Evolutionary conservation across 2,797 vertebrate genomes (phyloP).

Genomic region (Smutsia gigantea): DNA sequence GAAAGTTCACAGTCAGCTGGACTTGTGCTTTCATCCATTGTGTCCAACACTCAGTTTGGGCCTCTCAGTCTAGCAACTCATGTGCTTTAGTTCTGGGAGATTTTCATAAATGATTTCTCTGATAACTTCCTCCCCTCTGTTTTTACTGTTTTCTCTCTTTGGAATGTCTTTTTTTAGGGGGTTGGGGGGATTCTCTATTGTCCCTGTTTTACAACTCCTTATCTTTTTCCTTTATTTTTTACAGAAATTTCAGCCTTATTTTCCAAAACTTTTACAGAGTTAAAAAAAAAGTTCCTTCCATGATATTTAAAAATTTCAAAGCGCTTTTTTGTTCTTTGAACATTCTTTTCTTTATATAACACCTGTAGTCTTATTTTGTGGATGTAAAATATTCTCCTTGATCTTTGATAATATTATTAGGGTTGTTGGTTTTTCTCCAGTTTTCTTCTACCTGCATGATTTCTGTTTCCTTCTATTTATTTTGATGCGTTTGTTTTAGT

Average conservation of each 20-base stretch:
- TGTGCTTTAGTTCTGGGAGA: background rate
- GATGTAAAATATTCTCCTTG: background rate
- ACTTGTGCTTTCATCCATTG: background rate
- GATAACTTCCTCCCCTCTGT: background rate
- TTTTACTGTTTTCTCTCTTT: background rate
- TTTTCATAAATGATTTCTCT: background rate
- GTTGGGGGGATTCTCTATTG: background rate
- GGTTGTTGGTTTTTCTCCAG: background rate
- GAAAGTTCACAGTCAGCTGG: background rate
- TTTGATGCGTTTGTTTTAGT: background rate
- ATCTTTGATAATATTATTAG: background rate
- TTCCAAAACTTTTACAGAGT: background rate
- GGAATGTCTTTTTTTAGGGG: background rate
- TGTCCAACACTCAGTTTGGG: no score
- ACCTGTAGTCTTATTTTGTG: slow-evolving; percentile 4
- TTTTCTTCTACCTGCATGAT: background rate
- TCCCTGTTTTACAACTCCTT: background rate
- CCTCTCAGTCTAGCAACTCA: background rate
- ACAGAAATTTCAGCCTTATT: background rate
- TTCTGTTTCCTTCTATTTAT: background rate
- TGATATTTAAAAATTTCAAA: background rate
- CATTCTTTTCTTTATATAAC: background rate
- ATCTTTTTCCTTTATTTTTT: background rate
- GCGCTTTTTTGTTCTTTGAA: background rate
- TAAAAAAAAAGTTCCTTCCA: background rate